These are phyloP conservation scores for Colinus virginianus DNA, from an alignment of 2,113 vertebrate genomes.

Conservation along the genomic window DNA sequence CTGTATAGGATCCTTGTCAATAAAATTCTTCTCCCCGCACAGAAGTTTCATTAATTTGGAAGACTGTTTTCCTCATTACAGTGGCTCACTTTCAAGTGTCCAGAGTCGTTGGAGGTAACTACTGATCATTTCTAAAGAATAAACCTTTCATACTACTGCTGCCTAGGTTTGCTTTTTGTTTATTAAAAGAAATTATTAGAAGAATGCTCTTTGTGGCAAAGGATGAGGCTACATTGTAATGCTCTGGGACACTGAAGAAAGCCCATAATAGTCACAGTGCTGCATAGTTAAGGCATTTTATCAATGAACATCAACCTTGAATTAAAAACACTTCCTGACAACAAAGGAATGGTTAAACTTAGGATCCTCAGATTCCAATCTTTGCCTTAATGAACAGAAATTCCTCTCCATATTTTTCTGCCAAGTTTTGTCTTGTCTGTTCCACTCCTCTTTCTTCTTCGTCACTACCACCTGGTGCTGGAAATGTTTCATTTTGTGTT, in stretches of 20 bases:
- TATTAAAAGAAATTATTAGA: neutral
- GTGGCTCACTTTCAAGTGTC: neutral
- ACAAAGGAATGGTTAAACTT: constrained; percentile 31
- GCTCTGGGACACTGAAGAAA: neutral
- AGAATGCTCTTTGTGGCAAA: neutral
- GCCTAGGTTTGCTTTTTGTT: neutral
- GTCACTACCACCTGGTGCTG: constrained; percentile 51
- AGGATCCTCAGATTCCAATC: constrained; percentile 31
- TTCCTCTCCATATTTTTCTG: constrained; percentile 34
- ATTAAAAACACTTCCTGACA: constrained; percentile 1
- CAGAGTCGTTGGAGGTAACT: neutral
- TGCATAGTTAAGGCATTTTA: neutral
- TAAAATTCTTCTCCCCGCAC: constrained; percentile 7
- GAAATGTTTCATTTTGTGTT: constrained; percentile 36
- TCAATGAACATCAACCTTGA: neutral
- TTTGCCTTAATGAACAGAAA: constrained; percentile 42
- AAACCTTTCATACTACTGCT: neutral
- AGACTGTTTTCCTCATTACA: neutral
- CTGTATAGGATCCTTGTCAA: neutral
- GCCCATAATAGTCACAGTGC: accelerated
- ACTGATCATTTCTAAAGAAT: neutral
- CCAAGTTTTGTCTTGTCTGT: constrained; percentile 60
- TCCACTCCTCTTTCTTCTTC: constrained; percentile 49
- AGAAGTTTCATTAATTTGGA: constrained; percentile 16
- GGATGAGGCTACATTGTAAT: neutral